phyloP scores from a whole-genome alignment of 2,113 vertebrate species.

The Eudorcas thomsonii region DNA sequence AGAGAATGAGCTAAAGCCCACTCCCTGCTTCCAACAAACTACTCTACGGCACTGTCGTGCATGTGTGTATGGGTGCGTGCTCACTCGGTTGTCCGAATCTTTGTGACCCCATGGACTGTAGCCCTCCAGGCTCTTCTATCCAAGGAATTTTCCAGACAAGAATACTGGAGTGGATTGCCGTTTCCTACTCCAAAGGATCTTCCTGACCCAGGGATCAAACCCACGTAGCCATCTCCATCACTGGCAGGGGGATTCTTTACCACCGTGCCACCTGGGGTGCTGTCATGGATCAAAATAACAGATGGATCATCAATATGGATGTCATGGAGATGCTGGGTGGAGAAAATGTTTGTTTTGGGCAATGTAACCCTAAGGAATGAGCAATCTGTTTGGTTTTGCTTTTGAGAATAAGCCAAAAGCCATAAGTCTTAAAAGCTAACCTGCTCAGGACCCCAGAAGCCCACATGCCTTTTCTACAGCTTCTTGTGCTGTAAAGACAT shows the following conservation, averaged over 20 bases:
- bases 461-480: background rate
- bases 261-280: background rate
- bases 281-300: background rate
- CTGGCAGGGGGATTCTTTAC: background rate
- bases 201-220: background rate
- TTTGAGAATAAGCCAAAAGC: background rate
- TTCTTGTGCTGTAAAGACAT: background rate
- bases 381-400: background rate
- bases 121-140: background rate
- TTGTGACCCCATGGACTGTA: background rate
- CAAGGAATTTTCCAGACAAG: background rate
- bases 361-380: background rate
- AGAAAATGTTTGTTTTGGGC: background rate
- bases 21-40: background rate
- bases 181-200: background rate
- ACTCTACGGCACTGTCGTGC: background rate
- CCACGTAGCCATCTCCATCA: background rate
- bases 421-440: background rate
- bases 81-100: background rate
- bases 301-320: too few relatives aligned
- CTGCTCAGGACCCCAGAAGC: background rate
- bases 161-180: background rate
- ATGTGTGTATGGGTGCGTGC: background rate
- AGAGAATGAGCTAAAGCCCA: background rate
- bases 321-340: background rate